Base-by-base conservation (phyloP, 2,113 vertebrate genomes). In the Cichladusa arquata region DNA sequence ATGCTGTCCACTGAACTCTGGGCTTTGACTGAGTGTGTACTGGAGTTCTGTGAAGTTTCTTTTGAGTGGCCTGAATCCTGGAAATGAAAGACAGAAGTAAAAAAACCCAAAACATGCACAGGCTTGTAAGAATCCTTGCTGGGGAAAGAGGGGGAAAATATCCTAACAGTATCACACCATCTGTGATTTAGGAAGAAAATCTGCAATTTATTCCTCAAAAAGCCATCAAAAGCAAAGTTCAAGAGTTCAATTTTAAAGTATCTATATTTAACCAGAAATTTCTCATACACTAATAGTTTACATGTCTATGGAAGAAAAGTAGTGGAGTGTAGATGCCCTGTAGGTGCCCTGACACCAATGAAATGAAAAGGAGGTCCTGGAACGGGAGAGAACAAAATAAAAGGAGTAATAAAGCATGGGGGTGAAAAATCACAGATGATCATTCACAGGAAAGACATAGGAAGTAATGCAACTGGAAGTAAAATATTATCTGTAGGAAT, bases 1-100 rank as follows among this genome's bases (percentile, higher is more conserved):
- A 65, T 29, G 38, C 61, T 57, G 48, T 73, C 81, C 28, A 14
- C 5, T 4, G 38, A 82, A 73, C 44, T 65, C 62, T 81, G 88
- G 13, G 31, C 62, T 90, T 94, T 72, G 54, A 61, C 48, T n/a
- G 16, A 26, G 19, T 86, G 28, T 48, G 23, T 57, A 70, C 54
- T 91, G 58, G 91, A 92, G 66, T 96, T 96, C 33, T 51, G 77
- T 64, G 96, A 96, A 83, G 80, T 94, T 97, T 94, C 95, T 84
- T 92, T 94, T 22, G 94, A 88, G 72, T 11, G 34, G 48, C 96
- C 96, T 47, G 91, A 84, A 81, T 85, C 95, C 98, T 98, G 88
- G 51, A 93, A 93, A 91, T 28, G 51, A 87, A 90, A 90, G 77
- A 11, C 44, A 15, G 19, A 91, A 86, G 40, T 83, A 42, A 40